Base-by-base conservation (phyloP, 2,888 invertebrate genomes). In the Calliphora vomitoria region DNA sequence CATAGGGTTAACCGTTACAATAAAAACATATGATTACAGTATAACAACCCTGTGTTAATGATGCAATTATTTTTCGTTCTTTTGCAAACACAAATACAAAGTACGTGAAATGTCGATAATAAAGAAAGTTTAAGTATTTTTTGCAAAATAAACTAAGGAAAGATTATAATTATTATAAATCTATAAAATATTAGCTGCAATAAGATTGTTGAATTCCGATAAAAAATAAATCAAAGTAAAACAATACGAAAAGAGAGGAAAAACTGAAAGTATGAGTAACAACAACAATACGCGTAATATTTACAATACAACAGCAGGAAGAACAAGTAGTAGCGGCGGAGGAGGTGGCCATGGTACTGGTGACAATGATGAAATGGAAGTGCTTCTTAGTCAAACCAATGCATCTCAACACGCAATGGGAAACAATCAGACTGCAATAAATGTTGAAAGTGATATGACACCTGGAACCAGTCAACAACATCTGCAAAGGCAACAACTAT, bases 401-500 rank as follows among this genome's bases (percentile, higher is more conserved):
- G 11, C 31, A 38, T 8, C 78, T 6, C 47, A 64, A 20, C 66
- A 62, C 50, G 71, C 44, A 74, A 50, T 50, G 25, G 75, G n/a
- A 35, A 68, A 58, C 41, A 76, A 41, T 4, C 60, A 47, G 47
- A 79, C 87, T 31, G 87, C 90, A 35, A 90, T 90, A 38, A 90
- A 85, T 79, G 90, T 90, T 55, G 90, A 91, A 69, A 85, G 62
- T 13, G 71, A 87, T 75, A 55, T 83, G 60, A 44, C 86, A 20
- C 90, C 92, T 18, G 90, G 91, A 74, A 91, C 87, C 8, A 87
- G 87, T 64, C 82, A 79, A 15, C 84, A 79, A 13, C 62, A 72
- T 83, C 8, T 64, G 55, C 81, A 84, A 44, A 74, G 78, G 47
- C 86, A 76, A 8, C 80, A 72, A 25, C n/a, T 38, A 1, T 47